phyloP scores from a whole-genome alignment of 2,797 vertebrate genomes.

The Acipenser transmontanus region DNA sequence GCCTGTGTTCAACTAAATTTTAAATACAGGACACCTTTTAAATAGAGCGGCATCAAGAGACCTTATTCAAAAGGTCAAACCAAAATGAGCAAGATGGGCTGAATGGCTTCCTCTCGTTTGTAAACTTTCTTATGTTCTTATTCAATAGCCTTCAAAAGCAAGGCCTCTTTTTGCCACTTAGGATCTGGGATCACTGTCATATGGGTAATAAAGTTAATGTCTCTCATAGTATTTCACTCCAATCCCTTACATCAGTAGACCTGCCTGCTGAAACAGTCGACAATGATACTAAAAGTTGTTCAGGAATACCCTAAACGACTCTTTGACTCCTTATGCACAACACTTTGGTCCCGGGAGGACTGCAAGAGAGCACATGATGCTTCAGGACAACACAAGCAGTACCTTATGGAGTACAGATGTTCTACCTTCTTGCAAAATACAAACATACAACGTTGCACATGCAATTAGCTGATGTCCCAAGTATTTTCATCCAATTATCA shows the following conservation, averaged over 20 bases:
- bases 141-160: no score
- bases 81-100: no score
- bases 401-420: constrained; percentile 6
- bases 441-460: not conserved
- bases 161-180: not conserved
- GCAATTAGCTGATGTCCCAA: not conserved
- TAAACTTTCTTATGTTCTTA: no score
- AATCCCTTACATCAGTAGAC: not conserved
- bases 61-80: no score
- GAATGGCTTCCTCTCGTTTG: no score
- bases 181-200: not conserved
- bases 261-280: not conserved
- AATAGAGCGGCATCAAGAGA: no score
- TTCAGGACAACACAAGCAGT: not conserved
- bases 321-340: not conserved
- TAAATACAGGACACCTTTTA: no score
- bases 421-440: not conserved
- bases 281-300: not conserved
- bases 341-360: not conserved
- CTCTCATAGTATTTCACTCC: not conserved
- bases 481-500: no score
- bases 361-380: not conserved
- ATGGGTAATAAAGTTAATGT: not conserved
- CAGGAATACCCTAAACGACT: constrained; percentile 3
- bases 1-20: no score